Conservation (phyloP, 2,888 invertebrate genomes). For the Trissolcus japonicus region DNA sequence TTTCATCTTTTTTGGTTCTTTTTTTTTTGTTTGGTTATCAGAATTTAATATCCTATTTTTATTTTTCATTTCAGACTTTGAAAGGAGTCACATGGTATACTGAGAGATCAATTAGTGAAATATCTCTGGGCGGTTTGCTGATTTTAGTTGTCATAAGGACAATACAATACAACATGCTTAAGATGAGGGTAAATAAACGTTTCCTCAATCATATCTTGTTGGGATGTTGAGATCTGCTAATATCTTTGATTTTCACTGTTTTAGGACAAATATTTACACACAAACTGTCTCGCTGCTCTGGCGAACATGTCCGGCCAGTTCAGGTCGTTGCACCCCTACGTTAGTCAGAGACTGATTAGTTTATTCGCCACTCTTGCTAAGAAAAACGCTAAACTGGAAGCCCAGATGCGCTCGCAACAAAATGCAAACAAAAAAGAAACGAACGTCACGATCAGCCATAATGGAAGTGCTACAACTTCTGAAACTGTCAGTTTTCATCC, state of each 20-base stretch:
- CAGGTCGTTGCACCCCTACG: slow-evolving; percentile 94
- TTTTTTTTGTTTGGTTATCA: neutral
- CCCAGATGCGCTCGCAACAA: slow-evolving; percentile 68
- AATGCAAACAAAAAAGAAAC: slow-evolving; percentile 57
- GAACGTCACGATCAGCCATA: slow-evolving; percentile 62
- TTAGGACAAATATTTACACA: slow-evolving; percentile 96
- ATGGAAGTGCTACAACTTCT: slow-evolving; percentile 63
- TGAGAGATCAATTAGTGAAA: slow-evolving; percentile 92
- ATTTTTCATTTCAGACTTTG: slow-evolving; percentile 81
- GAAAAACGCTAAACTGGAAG: slow-evolving; percentile 84
- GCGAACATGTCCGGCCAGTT: slow-evolving; percentile 99
- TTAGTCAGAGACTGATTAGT: slow-evolving; percentile 94
- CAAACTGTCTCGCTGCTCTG: slow-evolving; percentile 97
- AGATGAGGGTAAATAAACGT: slow-evolving; percentile 82
- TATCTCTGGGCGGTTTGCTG: slow-evolving; percentile 94
- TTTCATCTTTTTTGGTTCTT: neutral
- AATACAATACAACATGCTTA: slow-evolving; percentile 97
- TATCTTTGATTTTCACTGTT: slow-evolving; percentile 27
- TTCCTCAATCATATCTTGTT: neutral
- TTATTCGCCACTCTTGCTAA: slow-evolving; percentile 94
- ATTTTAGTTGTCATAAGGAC: slow-evolving; percentile 97
- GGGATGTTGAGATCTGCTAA: neutral
- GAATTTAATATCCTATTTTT: neutral
- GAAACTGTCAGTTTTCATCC: slow-evolving; percentile 65
- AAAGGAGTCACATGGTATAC: slow-evolving; percentile 96